Percentiles rank a stretch among this genome's conserved stretches.
Evolutionary conservation across 1,140 invertebrate species (phyloP).

Genomic region (Asbolus verrucosus): DNA sequence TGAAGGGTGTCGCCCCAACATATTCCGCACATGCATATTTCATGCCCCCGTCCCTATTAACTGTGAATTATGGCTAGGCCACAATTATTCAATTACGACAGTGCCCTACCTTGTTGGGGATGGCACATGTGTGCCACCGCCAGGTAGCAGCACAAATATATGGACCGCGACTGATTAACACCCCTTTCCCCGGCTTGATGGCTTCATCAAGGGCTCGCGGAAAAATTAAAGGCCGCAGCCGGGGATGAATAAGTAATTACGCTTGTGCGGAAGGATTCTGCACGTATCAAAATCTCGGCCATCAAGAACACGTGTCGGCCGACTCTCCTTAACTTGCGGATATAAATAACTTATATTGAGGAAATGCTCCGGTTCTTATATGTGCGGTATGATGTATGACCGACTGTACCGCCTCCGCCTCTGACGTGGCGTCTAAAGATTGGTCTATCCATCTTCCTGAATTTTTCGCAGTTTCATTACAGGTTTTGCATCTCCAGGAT

Average conservation of each 20-base stretch:
- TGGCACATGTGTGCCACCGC: conserved; percentile 42
- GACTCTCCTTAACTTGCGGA: conserved; percentile 50
- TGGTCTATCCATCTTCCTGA: conserved; percentile 50
- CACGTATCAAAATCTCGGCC: conserved; percentile 12
- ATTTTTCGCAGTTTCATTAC: conserved; percentile 53
- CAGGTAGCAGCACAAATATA: conserved; percentile 45
- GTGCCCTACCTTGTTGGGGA: conserved; percentile 42
- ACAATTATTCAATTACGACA: conserved; percentile 56
- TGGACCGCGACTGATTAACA: conserved; percentile 31
- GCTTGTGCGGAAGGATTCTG: not conserved
- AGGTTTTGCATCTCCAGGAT: conserved; percentile 47
- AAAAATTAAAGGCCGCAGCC: conserved; percentile 7
- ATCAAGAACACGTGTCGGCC: conserved; percentile 49
- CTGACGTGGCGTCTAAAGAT: conserved; percentile 50
- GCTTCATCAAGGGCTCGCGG: conserved; percentile 15
- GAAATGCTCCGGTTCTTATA: conserved; percentile 50
- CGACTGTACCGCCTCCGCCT: conserved; percentile 45
- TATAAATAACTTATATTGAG: conserved; percentile 53
- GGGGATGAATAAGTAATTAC: conserved; percentile 15
- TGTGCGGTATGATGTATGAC: conserved; percentile 52
- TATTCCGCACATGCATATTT: conserved; percentile 54
- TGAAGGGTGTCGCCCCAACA: conserved; percentile 53
- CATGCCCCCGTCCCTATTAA: conserved; percentile 55
- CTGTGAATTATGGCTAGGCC: conserved; percentile 54
- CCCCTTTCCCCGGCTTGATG: conserved; percentile 16